Percentiles rank a stretch among this genome's conserved stretches.
phyloP scores from a whole-genome alignment of 1,140 invertebrate genomes.

The Ladona fulva region DNA sequence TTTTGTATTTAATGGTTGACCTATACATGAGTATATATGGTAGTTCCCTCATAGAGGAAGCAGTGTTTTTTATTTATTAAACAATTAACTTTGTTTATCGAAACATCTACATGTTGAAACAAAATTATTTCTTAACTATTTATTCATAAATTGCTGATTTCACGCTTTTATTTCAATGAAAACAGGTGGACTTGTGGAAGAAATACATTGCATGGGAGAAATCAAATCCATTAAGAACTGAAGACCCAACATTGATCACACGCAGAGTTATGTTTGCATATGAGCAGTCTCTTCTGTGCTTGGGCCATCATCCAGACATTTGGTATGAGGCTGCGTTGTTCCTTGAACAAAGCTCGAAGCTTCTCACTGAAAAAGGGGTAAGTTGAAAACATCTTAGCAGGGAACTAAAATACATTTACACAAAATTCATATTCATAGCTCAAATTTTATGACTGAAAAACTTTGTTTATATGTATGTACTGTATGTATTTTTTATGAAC shows the following conservation, averaged over 20 bases:
- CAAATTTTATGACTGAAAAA: neutral
- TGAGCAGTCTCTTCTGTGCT: conserved; percentile 91
- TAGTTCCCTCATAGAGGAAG: too few species aligned
- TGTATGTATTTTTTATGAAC: too few species aligned
- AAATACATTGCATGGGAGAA: conserved; percentile 98
- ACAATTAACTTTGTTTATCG: too few species aligned
- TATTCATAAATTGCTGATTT: too few species aligned
- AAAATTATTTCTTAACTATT: too few species aligned
- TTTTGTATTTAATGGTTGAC: too few species aligned
- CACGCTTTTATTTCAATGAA: too few species aligned
- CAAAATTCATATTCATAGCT: conserved; percentile 5
- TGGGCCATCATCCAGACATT: conserved; percentile 95
- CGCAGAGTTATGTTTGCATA: conserved; percentile 96
- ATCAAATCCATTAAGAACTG: conserved; percentile 87
- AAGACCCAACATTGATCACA: conserved; percentile 88
- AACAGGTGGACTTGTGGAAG: conserved; percentile 95
- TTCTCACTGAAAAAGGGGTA: conserved; percentile 89
- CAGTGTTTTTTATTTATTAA: too few species aligned
- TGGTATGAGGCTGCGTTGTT: conserved; percentile 98
- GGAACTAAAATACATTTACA: neutral
- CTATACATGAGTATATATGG: too few species aligned
- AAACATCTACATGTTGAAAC: too few species aligned
- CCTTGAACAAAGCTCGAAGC: conserved; percentile 85
- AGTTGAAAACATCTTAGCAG: conserved; percentile 26
- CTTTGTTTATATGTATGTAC: too few species aligned